Evolutionary conservation across 2,888 invertebrate species (phyloP).

Genomic region (Dynastes grantii): DNA sequence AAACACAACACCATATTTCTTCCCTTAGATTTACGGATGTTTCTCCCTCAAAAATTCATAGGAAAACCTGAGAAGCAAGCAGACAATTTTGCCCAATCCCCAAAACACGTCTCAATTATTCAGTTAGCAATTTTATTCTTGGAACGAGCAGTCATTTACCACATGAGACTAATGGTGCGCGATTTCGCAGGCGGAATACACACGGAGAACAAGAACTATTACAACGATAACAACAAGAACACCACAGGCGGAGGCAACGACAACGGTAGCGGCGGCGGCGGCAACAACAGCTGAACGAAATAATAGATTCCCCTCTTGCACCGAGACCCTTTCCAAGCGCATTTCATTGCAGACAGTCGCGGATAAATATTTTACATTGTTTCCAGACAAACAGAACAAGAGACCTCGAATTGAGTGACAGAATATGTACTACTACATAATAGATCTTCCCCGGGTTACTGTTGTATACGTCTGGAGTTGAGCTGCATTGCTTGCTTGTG

Average conservation of each 20-base stretch:
- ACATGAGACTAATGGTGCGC: slow-evolving; percentile 16
- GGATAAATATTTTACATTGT: slow-evolving; percentile 51
- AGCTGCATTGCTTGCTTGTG: slow-evolving; percentile 9
- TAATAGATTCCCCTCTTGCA: slow-evolving; percentile 6
- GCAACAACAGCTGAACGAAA: slow-evolving; percentile 11
- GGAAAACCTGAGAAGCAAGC: no score
- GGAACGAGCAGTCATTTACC: slow-evolving; percentile 11
- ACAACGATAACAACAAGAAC: background rate
- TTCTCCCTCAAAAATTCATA: no score
- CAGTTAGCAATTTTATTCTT: slow-evolving; percentile 15
- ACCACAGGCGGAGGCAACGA: background rate
- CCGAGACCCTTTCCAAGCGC: background rate
- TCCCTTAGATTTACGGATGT: background rate
- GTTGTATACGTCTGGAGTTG: background rate
- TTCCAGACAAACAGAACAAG: slow-evolving; percentile 44
- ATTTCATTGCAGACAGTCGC: slow-evolving; percentile 35
- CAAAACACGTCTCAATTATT: slow-evolving; percentile 23
- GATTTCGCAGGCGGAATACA: background rate
- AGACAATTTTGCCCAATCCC: no score
- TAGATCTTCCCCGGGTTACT: slow-evolving; percentile 5
- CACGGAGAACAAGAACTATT: slow-evolving; percentile 1
- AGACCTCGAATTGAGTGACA: slow-evolving; percentile 41
- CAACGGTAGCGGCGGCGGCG: background rate
- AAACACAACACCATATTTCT: no score
- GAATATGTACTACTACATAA: slow-evolving; percentile 38